Evolutionary conservation across 37 sponge, comb jelly and placozoan genomes (phyloP).

Genomic region (Haliclona indistincta): DNA sequence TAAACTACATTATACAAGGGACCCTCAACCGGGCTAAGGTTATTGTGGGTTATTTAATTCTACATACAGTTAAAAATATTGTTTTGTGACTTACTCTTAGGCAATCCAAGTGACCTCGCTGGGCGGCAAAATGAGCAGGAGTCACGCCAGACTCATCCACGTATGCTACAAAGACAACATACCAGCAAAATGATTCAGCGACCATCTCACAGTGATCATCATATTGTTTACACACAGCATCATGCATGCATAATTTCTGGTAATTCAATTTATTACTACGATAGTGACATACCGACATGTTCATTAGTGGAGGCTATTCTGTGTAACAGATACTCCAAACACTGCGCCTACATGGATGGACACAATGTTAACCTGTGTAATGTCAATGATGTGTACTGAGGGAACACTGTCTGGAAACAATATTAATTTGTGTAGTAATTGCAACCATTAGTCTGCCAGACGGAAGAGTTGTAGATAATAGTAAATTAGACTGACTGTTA

Average conservation of each 20-base stretch:
- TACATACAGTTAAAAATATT: not conserved
- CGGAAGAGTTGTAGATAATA: too few species aligned
- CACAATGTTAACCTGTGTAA: too few species aligned
- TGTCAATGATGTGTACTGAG: too few species aligned
- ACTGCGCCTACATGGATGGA: slow-evolving; percentile 46
- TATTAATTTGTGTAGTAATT: too few species aligned
- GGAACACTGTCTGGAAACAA: too few species aligned
- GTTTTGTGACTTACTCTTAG: slow-evolving; percentile 38
- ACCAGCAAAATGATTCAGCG: not conserved
- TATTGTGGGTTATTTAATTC: not conserved
- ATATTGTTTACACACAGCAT: too few species aligned
- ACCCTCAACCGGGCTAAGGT: too few species aligned
- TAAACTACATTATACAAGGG: too few species aligned
- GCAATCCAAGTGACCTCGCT: slow-evolving; percentile 78
- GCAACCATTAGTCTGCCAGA: too few species aligned
- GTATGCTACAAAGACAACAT: slow-evolving; percentile 17
- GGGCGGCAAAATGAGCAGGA: slow-evolving; percentile 85
- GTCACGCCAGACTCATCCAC: slow-evolving; percentile 76
- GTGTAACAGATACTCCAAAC: slow-evolving; percentile 73
- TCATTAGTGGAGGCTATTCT: not conserved
- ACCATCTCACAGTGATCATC: too few species aligned
- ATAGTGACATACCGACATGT: not conserved
- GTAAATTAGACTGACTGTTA: too few species aligned
- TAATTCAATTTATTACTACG: not conserved
- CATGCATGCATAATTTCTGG: too few species aligned